Percentiles rank a stretch among this genome's conserved stretches.
These are phyloP conservation scores for Stichodactyla helianthus DNA, from an alignment of 64 coral and sea anemone genomes.

Conservation along the genomic window DNA sequence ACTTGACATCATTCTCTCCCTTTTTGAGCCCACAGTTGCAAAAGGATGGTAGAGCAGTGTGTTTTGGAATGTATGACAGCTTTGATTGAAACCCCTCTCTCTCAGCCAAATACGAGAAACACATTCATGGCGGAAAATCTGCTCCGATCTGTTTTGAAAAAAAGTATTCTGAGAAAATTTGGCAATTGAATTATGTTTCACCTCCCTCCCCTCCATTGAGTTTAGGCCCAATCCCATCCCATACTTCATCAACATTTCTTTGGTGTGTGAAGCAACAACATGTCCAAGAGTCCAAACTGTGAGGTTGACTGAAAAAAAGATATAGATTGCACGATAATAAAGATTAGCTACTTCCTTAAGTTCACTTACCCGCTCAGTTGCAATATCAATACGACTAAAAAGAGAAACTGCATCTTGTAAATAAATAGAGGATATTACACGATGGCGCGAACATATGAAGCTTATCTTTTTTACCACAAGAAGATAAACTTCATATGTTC, in stretches of 20 bases:
- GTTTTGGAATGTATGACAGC: slow-evolving; percentile 38
- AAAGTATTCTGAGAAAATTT: slow-evolving; percentile 46
- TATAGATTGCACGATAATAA: slow-evolving; percentile 4
- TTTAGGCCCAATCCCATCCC: slow-evolving; percentile 48
- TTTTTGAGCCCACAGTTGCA: slow-evolving; percentile 43
- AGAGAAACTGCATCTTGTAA: slow-evolving; percentile 44
- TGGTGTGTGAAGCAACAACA: slow-evolving; percentile 43
- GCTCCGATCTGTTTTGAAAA: slow-evolving; percentile 43
- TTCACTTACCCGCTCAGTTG: slow-evolving; percentile 23
- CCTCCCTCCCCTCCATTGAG: slow-evolving; percentile 61
- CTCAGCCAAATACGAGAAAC: slow-evolving; percentile 54
- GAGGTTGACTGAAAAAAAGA: slow-evolving; percentile 43
- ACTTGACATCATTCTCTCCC: slow-evolving; percentile 20
- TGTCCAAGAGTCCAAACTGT: slow-evolving; percentile 60
- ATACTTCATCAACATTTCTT: slow-evolving; percentile 43
- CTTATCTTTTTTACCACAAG: no score
- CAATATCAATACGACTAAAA: slow-evolving; percentile 34
- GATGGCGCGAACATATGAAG: no score
- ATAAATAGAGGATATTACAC: no score
- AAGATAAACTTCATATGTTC: no score
- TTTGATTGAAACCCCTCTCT: slow-evolving; percentile 36
- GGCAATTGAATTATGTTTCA: slow-evolving; percentile 44
- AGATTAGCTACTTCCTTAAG: slow-evolving; percentile 16
- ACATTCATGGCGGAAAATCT: slow-evolving; percentile 59
- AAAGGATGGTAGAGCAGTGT: neutral